Conservation (phyloP, 2,797 vertebrate genomes). For the Acipenser ruthenus region DNA sequence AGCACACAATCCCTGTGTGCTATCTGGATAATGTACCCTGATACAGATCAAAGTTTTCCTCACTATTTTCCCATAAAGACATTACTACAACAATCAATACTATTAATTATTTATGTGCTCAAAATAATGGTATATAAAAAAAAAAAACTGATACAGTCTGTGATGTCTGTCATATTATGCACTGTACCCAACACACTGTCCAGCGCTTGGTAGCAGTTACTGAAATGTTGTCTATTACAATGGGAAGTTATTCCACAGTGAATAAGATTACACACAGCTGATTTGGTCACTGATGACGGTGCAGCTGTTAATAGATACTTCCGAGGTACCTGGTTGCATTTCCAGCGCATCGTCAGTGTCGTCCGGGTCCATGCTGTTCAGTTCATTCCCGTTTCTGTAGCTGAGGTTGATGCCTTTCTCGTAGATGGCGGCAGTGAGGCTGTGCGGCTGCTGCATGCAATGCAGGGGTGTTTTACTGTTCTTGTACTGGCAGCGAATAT, state of each 20-base stretch:
- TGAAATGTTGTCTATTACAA: constrained; percentile 2
- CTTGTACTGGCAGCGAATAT: constrained; percentile 81
- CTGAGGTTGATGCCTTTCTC: constrained; percentile 63
- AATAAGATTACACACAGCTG: constrained; percentile 75
- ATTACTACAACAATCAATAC: too few relatives aligned
- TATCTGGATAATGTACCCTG: neutral
- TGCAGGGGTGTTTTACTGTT: constrained; percentile 50
- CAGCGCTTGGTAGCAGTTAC: neutral
- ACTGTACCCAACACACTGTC: neutral
- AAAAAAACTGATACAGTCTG: neutral
- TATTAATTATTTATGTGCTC: neutral
- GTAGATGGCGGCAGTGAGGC: constrained; percentile 42
- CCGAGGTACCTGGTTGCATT: constrained; percentile 58
- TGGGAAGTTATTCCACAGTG: neutral
- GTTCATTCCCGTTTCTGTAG: constrained; percentile 61
- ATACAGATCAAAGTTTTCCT: too few relatives aligned
- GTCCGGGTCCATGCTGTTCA: constrained; percentile 58
- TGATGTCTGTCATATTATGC: neutral
- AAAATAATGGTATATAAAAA: neutral
- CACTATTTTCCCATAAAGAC: too few relatives aligned
- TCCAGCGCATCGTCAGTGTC: constrained; percentile 64
- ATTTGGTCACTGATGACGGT: constrained; percentile 70
- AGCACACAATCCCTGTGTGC: neutral
- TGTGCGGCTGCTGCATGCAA: constrained; percentile 45
- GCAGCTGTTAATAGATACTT: constrained; percentile 73